These are phyloP conservation scores for Toxotes jaculatrix DNA, from an alignment of 2,113 vertebrate species.

Conservation along the genomic window DNA sequence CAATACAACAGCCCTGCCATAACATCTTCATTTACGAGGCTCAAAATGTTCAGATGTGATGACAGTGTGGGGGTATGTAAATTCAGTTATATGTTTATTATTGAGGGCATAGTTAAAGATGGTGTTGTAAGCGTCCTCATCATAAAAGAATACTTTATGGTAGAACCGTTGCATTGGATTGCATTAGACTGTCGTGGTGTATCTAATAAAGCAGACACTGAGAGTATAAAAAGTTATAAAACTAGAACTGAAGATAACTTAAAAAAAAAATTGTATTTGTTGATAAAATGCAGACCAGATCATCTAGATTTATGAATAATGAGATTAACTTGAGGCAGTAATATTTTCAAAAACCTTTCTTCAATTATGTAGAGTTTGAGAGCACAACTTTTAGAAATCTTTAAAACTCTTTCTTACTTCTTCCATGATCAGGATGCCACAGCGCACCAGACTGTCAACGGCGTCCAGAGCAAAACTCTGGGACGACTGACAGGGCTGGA, in stretches of 20 bases:
- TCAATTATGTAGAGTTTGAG: slow-evolving; percentile 22
- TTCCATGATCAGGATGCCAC: slow-evolving; percentile 90
- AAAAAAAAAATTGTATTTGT: background rate
- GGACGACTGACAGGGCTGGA: slow-evolving; percentile 90
- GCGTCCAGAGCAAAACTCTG: slow-evolving; percentile 86
- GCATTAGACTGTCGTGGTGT: too few species aligned
- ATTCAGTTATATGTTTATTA: too few species aligned
- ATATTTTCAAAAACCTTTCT: slow-evolving; percentile 4
- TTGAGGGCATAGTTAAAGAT: too few species aligned
- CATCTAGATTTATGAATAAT: slow-evolving; percentile 13
- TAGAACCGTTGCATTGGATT: too few species aligned
- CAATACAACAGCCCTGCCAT: too few species aligned
- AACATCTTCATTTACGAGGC: too few species aligned
- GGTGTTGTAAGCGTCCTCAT: too few species aligned
- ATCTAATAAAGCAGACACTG: background rate
- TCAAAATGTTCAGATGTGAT: too few species aligned
- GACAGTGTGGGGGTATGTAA: too few species aligned
- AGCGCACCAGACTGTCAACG: slow-evolving; percentile 90
- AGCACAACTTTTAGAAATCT: slow-evolving; percentile 16
- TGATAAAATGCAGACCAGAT: slow-evolving; percentile 10
- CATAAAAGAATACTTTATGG: too few species aligned
- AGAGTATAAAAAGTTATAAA: background rate
- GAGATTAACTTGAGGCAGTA: background rate
- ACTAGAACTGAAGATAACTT: background rate
- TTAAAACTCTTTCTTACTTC: slow-evolving; percentile 84